Evolutionary conservation across 2,888 invertebrate genomes (phyloP), one percentile per base, ranked within the genome.

Genomic region (Ypsolopha sequella): DNA sequence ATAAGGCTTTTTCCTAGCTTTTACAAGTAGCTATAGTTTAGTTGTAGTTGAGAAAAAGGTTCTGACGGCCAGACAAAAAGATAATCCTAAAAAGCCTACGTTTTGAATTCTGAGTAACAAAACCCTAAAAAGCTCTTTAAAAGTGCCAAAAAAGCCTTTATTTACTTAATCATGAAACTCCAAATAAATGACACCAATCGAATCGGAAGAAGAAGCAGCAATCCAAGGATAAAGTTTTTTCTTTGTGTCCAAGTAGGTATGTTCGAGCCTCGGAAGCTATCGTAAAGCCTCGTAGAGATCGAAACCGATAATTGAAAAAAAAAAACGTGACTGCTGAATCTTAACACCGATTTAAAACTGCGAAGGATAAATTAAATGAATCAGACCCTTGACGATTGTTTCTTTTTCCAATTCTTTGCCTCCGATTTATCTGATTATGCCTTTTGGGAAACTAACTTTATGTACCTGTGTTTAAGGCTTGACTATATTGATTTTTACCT

Each of bases 341-440:
- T 76, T 79, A 84, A 82, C 82, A 80, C 76, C 76, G 80, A 78
- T 82, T 81, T 80, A 79, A 81, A 81, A 79, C 76, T 72, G 72
- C 73, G 71, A 76, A 69, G 76, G 79, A 79, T 82, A 82, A 82
- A 82, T 84, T 82, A 84, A 84, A 81, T 75, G 80, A 79, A 76
- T 76, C 63, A 74, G 66, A 68, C 62, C 67, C 65, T 55, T 63
- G 63, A 58, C 70, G 69, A 76, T 80, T 80, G 77, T 80, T 79
- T 78, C 49, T 74, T 74, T 73, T 72, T 68, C 70, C 68, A 65
- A 70, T 73, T 71, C 71, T 65, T 65, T 61, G 65, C 62, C 70
- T 65, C 64, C 65, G 80, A 81, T 81, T 66, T 56, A 53, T 57
- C 64, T 62, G 82, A 84, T 84, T 80, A 79, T 36, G 53, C 73